Evolutionary conservation across 2,888 invertebrate species (phyloP).

Genomic region (Mythimna lalbum): DNA sequence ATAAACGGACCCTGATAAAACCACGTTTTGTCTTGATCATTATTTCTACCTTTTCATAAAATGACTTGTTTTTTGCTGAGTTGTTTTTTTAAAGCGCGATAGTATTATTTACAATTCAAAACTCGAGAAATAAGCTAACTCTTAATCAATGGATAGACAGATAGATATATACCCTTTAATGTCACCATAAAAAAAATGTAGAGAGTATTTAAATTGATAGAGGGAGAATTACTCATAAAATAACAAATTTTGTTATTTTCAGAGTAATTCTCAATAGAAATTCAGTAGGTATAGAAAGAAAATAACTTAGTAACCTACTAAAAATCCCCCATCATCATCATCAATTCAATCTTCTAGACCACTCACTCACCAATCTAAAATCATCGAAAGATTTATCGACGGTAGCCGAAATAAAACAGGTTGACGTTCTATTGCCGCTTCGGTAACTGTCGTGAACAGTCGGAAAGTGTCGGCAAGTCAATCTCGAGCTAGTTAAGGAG

Average conservation of each 20-base stretch:
- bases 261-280: too few species aligned
- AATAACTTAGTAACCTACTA: too few species aligned
- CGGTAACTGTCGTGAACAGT: slow-evolving; percentile 41
- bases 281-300: too few species aligned
- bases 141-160: too few species aligned
- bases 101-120: neutral
- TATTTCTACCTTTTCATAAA: slow-evolving; percentile 20
- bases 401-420: slow-evolving; percentile 42
- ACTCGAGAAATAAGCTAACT: neutral
- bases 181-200: too few species aligned
- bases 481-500: slow-evolving; percentile 80
- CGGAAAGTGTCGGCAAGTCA: slow-evolving; percentile 65
- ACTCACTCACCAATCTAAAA: neutral
- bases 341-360: neutral
- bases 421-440: slow-evolving; percentile 60
- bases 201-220: too few species aligned
- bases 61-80: slow-evolving; percentile 1
- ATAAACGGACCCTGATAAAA: slow-evolving; percentile 63
- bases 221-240: too few species aligned
- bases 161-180: too few species aligned
- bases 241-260: too few species aligned
- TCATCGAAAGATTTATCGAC: slow-evolving; percentile 1
- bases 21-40: slow-evolving; percentile 53
- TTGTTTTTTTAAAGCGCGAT: neutral
- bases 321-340: too few species aligned